Evolutionary conservation across 2,797 vertebrate genomes (phyloP), one percentile per base, ranked within the genome.

Genomic region (Scolopax bukidnonensis): DNA sequence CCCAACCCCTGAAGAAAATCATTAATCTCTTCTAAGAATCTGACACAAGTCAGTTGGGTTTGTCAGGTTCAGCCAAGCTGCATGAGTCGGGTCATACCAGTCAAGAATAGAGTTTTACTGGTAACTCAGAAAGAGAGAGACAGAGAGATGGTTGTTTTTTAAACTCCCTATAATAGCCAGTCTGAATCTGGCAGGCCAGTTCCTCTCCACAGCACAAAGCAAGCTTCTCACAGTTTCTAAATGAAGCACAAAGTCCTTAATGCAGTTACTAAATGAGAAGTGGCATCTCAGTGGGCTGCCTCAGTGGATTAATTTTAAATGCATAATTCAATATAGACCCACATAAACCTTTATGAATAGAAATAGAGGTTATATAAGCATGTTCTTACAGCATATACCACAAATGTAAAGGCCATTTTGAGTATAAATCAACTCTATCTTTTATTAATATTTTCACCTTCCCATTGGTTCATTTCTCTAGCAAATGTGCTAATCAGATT

Each of bases 251-350:
- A 92, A 96, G 94, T 92, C 87, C 88, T 95, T 95, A 93, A 95
- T 93, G 87, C 84, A 92, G 95, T 95, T 94, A 88, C 93, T 86
- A 96, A 97, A 97, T 85, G 94, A 96, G 91, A 94, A 97, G 95
- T 94, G 95, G 93, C 95, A 96, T 95, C 95, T 96, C 95, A 95
- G 95, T 96, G 94, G 96, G 92, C 94, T 96, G 96, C 96, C 96
- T 97, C 86, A 80, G 94, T 96, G 96, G 96, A 96, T 97, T 96
- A 96, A 97, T 96, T 97, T 96, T 93, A 95, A 97, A 97, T 94
- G 90, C 85, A 92, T 96, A 95, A 96, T 96, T 97, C 94, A 96
- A 94, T 94, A 95, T 90, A 93, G 97, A 96, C 87, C 96, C 95
- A 96, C 86, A 95, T 97, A 96, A 96, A 95, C 90, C 91, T 96